phyloP scores from a whole-genome alignment of 2,888 invertebrate species.

The Andrena camellia region DNA sequence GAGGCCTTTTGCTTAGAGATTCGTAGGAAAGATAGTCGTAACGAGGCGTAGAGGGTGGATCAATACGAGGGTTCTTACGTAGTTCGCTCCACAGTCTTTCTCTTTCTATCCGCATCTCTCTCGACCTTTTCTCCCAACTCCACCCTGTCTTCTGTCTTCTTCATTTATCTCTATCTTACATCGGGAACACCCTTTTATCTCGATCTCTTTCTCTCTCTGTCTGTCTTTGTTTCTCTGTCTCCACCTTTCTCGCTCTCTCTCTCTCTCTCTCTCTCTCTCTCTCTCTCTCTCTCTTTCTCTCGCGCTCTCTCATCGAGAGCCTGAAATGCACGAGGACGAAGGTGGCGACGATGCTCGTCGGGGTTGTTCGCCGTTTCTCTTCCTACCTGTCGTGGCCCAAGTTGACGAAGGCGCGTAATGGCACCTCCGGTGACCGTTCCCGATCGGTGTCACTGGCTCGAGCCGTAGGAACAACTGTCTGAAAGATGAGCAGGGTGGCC shows the following conservation, averaged over 20 bases:
- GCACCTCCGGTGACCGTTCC: not conserved
- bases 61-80: constrained; percentile 84
- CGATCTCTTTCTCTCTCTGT: constrained; percentile 64
- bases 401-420: not conserved
- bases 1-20: constrained; percentile 80
- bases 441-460: not conserved
- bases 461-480: not conserved
- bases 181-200: constrained; percentile 37
- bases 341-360: constrained; percentile 55
- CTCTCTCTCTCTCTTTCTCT: constrained; percentile 46
- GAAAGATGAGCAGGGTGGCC: too few relatives aligned
- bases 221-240: constrained; percentile 32
- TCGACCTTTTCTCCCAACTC: constrained; percentile 33
- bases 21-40: constrained; percentile 83
- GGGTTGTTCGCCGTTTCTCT: constrained; percentile 12
- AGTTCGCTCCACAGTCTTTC: constrained; percentile 76
- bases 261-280: constrained; percentile 24
- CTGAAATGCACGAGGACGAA: constrained; percentile 65
- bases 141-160: constrained; percentile 38
- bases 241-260: not conserved
- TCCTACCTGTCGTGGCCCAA: not conserved
- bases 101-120: constrained; percentile 57
- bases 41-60: constrained; percentile 81
- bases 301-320: constrained; percentile 36
- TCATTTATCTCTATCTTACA: constrained; percentile 56